Evolutionary conservation across 2,797 vertebrate genomes (phyloP).

Genomic region (Lepilemur ruficaudatus): DNA sequence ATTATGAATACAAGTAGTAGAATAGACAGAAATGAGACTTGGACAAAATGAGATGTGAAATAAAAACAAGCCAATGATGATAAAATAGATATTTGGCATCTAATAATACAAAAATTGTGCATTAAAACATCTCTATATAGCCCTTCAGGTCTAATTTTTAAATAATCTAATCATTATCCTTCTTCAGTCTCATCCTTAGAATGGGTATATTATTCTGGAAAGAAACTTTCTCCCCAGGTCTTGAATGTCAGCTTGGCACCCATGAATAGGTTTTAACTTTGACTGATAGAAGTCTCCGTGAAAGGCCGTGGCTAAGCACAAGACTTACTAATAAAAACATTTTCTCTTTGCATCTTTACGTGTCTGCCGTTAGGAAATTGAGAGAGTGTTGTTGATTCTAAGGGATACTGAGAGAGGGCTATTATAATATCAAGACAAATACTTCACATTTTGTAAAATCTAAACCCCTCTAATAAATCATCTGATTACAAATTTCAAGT

Average conservation of each 20-base stretch:
- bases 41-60: background rate
- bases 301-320: background rate
- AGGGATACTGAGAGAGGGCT: background rate
- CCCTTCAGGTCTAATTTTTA: background rate
- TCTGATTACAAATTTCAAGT: slow-evolving; percentile 3
- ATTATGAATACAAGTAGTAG: background rate
- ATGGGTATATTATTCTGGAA: background rate
- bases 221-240: background rate
- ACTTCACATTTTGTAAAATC: slow-evolving; percentile 3
- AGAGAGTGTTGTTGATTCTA: background rate
- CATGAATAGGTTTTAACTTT: background rate
- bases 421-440: background rate
- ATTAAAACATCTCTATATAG: background rate
- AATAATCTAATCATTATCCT: background rate
- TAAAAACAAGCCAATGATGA: background rate
- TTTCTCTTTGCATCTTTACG: background rate
- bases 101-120: background rate
- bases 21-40: background rate
- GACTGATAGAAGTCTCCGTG: background rate
- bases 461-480: background rate
- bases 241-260: background rate
- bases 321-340: background rate
- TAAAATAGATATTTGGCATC: background rate
- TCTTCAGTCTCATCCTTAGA: background rate
- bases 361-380: background rate